These are phyloP conservation scores for Volucella inanis DNA, from an alignment of 2,888 invertebrate species.

Conservation along the genomic window DNA sequence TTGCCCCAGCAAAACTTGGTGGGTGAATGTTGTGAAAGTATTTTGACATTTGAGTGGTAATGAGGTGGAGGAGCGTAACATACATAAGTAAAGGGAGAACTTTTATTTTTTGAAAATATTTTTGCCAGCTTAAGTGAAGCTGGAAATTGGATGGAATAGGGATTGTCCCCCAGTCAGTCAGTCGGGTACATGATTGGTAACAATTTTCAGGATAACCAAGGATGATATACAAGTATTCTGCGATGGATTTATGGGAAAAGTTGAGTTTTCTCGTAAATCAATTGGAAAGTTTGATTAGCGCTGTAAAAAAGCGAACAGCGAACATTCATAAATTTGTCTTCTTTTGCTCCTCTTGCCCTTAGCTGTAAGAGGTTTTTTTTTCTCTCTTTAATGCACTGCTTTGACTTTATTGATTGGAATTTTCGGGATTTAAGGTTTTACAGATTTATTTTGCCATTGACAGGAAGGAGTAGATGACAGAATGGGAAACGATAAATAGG, in stretches of 20 bases:
- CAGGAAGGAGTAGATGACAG: too few species aligned
- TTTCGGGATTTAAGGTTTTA: too few species aligned
- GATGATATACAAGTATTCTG: slow-evolving; percentile 13
- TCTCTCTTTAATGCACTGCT: not conserved
- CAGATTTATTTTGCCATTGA: too few species aligned
- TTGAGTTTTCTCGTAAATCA: slow-evolving; percentile 64
- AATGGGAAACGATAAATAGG: too few species aligned
- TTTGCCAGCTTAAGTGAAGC: not conserved
- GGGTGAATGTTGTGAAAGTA: slow-evolving; percentile 45
- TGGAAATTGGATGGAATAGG: too few species aligned
- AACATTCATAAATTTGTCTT: slow-evolving; percentile 26
- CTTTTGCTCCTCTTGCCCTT: not conserved
- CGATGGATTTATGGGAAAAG: slow-evolving; percentile 59
- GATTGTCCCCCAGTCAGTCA: too few species aligned
- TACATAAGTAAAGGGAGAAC: not conserved
- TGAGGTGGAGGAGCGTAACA: not conserved
- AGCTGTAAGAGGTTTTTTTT: not conserved
- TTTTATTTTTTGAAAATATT: slow-evolving; percentile 45
- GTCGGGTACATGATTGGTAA: too few species aligned
- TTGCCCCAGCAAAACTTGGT: slow-evolving; percentile 28
- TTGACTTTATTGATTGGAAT: too few species aligned
- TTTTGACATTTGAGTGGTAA: slow-evolving; percentile 51
- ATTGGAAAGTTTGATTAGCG: slow-evolving; percentile 27
- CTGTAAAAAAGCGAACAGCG: slow-evolving; percentile 6
- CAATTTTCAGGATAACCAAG: too few species aligned